Percentiles rank a stretch among this genome's conserved stretches.
These are phyloP conservation scores for Smittia aterrima DNA, from an alignment of 2,888 invertebrate species.

Conservation along the genomic window DNA sequence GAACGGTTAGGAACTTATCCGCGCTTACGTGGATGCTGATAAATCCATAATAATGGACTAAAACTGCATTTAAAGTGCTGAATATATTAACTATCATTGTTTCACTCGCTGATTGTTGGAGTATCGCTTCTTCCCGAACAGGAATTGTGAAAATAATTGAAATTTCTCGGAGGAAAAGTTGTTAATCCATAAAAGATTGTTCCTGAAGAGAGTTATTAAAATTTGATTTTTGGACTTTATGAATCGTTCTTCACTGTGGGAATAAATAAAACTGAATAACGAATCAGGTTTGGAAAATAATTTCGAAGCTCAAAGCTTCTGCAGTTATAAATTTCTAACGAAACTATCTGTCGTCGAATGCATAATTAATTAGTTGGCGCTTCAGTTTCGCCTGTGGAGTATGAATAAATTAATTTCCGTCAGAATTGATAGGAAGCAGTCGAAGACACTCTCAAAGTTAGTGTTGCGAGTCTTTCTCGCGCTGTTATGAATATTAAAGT, in stretches of 20 bases:
- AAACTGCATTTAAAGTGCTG: constrained; percentile 3
- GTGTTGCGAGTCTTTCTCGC: neutral
- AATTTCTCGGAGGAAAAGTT: too few relatives aligned
- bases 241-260: too few relatives aligned
- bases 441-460: neutral
- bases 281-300: too few relatives aligned
- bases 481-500: constrained; percentile 19
- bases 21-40: neutral
- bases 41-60: neutral
- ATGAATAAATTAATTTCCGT: constrained; percentile 29
- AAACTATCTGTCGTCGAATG: constrained; percentile 24
- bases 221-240: too few relatives aligned
- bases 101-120: too few relatives aligned
- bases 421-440: neutral
- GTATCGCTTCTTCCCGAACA: too few relatives aligned
- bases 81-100: too few relatives aligned
- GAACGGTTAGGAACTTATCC: constrained; percentile 13
- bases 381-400: constrained; percentile 13
- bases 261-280: too few relatives aligned
- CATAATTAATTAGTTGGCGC: constrained; percentile 18
- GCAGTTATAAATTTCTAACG: too few relatives aligned
- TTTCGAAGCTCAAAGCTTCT: too few relatives aligned
- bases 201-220: too few relatives aligned
- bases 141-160: neutral
- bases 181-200: neutral